Conservation (phyloP, 2,113 vertebrate species). For the Xenopus borealis region DNA sequence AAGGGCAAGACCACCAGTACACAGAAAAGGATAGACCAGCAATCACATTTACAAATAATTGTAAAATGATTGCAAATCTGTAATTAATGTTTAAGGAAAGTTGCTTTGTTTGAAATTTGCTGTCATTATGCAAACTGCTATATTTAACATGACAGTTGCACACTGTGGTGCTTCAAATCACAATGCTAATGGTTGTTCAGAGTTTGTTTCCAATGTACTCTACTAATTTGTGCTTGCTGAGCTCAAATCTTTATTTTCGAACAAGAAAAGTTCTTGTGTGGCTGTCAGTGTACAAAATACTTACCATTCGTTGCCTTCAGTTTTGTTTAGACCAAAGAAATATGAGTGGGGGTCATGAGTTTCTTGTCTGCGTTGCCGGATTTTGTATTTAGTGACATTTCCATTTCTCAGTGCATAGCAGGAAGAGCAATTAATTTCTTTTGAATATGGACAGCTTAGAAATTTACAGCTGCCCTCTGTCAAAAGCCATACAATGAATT, state of each 20-base stretch:
- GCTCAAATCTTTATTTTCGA: background rate
- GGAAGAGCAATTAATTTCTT: slow-evolving; percentile 58
- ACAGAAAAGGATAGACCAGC: too few species aligned
- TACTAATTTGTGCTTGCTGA: too few species aligned
- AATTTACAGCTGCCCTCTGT: slow-evolving; percentile 57
- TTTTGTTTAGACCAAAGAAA: slow-evolving; percentile 48
- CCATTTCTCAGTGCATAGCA: slow-evolving; percentile 50
- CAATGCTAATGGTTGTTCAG: too few species aligned
- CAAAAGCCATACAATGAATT: slow-evolving; percentile 50
- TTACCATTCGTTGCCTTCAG: background rate
- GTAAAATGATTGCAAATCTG: too few species aligned
- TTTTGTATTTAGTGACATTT: slow-evolving; percentile 59
- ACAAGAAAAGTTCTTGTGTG: background rate
- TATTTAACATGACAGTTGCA: too few species aligned
- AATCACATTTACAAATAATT: too few species aligned
- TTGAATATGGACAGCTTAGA: slow-evolving; percentile 54
- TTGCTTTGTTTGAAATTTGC: too few species aligned
- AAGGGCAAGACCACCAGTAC: too few species aligned
- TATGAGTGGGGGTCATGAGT: slow-evolving; percentile 26
- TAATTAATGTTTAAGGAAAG: too few species aligned
- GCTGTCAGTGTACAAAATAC: background rate
- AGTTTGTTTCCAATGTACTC: too few species aligned
- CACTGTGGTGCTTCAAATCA: too few species aligned
- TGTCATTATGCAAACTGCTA: too few species aligned
- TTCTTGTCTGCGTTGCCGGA: slow-evolving; percentile 47